Evolutionary conservation across 2,113 vertebrate species (phyloP), one percentile per base, ranked within the genome.

Genomic region (Dasyurus viverrinus): DNA sequence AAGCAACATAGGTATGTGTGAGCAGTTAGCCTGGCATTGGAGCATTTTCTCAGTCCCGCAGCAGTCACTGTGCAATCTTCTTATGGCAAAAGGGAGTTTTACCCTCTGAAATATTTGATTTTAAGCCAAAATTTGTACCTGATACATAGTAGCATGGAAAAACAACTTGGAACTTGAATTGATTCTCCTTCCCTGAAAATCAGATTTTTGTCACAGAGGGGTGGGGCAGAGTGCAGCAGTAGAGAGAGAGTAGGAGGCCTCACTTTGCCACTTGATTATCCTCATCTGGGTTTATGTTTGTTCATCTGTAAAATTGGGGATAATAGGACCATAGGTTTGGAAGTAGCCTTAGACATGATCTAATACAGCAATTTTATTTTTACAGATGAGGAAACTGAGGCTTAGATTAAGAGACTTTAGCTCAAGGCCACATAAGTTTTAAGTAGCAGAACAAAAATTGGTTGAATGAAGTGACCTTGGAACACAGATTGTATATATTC

Each of bases 1-100:
- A 36, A 53, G 91, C 94, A 93, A 91, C 94, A 94, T 96, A 97
- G 97, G 90, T 97, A 90, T 95, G 96, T 92, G 94, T 93, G 68
- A 36, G 92, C 97, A 90, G 36, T 8, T 76, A 55, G 50, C 76
- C 90, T 46, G 6, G 96, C 57, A 95, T n/a, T 94, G 92, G 10
- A 48, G 93, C 25, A 54, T 98, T 97, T 96, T 95, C 92, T 93
- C n/a, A n/a, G 92, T 96, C 93, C 93, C 10, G 25, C 48, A 10
- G 1, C 27, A 2, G 11, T n/a, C 42, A 3, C 27, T 24, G 46
- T 84, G 68, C 9, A 89, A n/a, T 57, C 76, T 93, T 54, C 16
- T 10, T 42, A 25, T 6, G 16, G 53, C 92, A 25, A 46, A 9
- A 1, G 8, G 9, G 5, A 53, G 47, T 16, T 84, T 89, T 60